These are phyloP conservation scores for Enteromius afrohamiltoni DNA, from an alignment of 2,797 vertebrate genomes.

Conservation along the genomic window DNA sequence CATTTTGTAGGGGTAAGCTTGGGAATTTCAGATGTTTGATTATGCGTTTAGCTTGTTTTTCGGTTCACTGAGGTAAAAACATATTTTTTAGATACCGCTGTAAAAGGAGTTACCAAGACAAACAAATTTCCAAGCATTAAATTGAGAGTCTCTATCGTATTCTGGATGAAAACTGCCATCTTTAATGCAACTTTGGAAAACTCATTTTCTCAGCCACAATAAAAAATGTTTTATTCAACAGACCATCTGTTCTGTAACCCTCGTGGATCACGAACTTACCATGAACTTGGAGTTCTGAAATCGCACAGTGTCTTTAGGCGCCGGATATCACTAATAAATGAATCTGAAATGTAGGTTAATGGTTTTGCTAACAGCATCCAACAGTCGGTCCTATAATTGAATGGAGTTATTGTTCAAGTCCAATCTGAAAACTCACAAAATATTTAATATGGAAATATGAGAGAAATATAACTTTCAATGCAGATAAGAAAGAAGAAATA, in stretches of 20 bases:
- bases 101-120: slow-evolving; percentile 1
- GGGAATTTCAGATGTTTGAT: slow-evolving; percentile 21
- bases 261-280: slow-evolving; percentile 16
- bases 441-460: slow-evolving; percentile 28
- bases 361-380: slow-evolving; percentile 36
- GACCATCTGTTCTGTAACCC: not conserved
- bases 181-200: slow-evolving; percentile 28
- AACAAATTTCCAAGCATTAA: slow-evolving; percentile 1
- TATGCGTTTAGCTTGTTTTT: slow-evolving; percentile 27
- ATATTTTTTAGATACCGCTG: slow-evolving; percentile 2
- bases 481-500: slow-evolving; percentile 16
- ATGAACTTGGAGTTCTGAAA: slow-evolving; percentile 35
- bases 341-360: slow-evolving; percentile 43
- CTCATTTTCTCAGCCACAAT: slow-evolving; percentile 37
- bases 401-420: slow-evolving; percentile 28
- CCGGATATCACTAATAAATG: not conserved
- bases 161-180: slow-evolving; percentile 15
- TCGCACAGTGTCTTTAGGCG: not conserved
- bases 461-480: not conserved
- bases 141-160: slow-evolving; percentile 1
- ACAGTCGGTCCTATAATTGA: slow-evolving; percentile 34
- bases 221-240: slow-evolving; percentile 32
- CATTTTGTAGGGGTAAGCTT: slow-evolving; percentile 15
- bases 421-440: slow-evolving; percentile 22
- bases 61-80: slow-evolving; percentile 17